A percentile compares a stretch with the other conserved stretches of the same genome.
These are phyloP conservation scores for Melanchra persicariae DNA, from an alignment of 2,888 invertebrate genomes.

Conservation along the genomic window DNA sequence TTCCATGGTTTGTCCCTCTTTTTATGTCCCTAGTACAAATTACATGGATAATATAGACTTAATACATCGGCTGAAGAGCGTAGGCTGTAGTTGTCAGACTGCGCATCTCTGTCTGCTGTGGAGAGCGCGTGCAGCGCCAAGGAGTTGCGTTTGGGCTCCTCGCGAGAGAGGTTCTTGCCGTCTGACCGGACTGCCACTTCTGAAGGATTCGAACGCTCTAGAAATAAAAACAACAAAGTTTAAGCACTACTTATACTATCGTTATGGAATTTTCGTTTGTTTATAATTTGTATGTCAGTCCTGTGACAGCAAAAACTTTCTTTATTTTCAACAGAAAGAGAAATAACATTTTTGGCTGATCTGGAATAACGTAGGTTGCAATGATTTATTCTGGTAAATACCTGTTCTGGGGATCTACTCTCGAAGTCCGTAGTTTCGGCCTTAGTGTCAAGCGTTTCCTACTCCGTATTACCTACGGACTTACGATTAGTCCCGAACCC, in stretches of 20 bases:
- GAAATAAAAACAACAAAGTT: conserved; percentile 33
- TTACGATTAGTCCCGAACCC: too few relatives aligned
- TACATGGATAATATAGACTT: conserved; percentile 58
- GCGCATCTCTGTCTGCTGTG: conserved; percentile 82
- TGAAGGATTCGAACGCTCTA: conserved; percentile 85
- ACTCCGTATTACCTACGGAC: too few relatives aligned
- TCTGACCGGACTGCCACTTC: conserved; percentile 81
- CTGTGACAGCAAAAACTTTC: too few relatives aligned
- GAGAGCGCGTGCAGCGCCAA: conserved; percentile 79
- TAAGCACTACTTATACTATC: neutral
- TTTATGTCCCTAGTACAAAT: neutral
- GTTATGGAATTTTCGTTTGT: too few relatives aligned
- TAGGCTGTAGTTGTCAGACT: conserved; percentile 88
- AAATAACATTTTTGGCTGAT: neutral
- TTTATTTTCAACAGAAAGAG: neutral
- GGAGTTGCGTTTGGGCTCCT: conserved; percentile 81
- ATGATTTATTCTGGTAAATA: neutral
- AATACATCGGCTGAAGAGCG: conserved; percentile 88
- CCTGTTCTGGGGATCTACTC: neutral
- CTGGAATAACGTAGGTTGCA: neutral
- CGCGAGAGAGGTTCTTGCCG: conserved; percentile 78
- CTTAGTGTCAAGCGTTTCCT: too few relatives aligned
- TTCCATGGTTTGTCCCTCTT: neutral
- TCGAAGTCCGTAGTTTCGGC: too few relatives aligned
- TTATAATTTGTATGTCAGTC: too few relatives aligned